These are phyloP conservation scores for Bursaphelenchus mucronatus DNA, from an alignment of 1,140 invertebrate species.

Conservation along the genomic window DNA sequence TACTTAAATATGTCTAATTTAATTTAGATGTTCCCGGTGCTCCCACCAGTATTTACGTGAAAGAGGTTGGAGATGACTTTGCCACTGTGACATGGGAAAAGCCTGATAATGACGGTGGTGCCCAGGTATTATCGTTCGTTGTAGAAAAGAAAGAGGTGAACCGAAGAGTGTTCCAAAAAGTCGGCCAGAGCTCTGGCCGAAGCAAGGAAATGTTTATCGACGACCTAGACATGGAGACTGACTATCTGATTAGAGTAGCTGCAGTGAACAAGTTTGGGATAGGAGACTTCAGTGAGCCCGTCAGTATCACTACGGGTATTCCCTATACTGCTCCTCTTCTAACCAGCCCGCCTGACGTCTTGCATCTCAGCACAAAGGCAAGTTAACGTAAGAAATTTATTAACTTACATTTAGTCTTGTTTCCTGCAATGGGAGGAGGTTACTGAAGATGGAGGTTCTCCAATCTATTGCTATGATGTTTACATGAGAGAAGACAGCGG, in stretches of 20 bases:
- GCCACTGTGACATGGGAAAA: slow-evolving; percentile 89
- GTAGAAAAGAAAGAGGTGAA: slow-evolving; percentile 85
- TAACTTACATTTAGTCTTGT: slow-evolving; percentile 8
- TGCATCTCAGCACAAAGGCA: slow-evolving; percentile 24
- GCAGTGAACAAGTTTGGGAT: slow-evolving; percentile 53
- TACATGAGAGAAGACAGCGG: slow-evolving; percentile 77
- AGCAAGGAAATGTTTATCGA: slow-evolving; percentile 46
- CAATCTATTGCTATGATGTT: slow-evolving; percentile 91
- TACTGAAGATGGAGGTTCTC: slow-evolving; percentile 81
- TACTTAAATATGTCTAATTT: slow-evolving; percentile 72
- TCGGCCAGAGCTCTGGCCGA: slow-evolving; percentile 43
- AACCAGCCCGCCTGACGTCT: slow-evolving; percentile 32
- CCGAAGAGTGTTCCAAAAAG: slow-evolving; percentile 66
- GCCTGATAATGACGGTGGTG: slow-evolving; percentile 84
- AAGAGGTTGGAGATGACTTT: slow-evolving; percentile 93
- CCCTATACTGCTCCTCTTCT: slow-evolving; percentile 50
- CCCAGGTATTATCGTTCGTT: slow-evolving; percentile 86
- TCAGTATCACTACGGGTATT: slow-evolving; percentile 45
- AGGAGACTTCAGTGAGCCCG: slow-evolving; percentile 45
- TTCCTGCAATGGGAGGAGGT: slow-evolving; percentile 86
- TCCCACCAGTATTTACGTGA: slow-evolving; percentile 81
- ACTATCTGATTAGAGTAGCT: slow-evolving; percentile 52
- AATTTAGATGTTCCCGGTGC: slow-evolving; percentile 72
- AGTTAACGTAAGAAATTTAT: not conserved
- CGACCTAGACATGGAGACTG: slow-evolving; percentile 53